Conservation (phyloP, 2,797 vertebrate genomes). For the Allobates femoralis region DNA sequence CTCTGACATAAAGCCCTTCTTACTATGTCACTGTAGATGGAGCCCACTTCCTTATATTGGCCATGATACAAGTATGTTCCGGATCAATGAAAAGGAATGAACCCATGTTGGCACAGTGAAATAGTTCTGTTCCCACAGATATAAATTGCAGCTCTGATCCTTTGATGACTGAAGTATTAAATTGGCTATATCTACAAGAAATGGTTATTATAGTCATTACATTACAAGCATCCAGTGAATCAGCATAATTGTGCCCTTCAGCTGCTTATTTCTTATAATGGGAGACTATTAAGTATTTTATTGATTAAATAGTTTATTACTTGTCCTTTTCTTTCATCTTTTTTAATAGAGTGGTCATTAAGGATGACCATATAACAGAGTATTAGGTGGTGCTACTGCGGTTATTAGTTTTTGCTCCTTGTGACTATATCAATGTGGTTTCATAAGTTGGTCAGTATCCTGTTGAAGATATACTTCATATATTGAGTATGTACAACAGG, state of each 20-base stretch:
- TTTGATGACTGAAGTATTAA: background rate
- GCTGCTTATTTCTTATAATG: background rate
- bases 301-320: background rate
- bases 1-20: background rate
- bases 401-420: background rate
- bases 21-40: background rate
- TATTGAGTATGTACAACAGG: background rate
- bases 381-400: background rate
- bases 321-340: background rate
- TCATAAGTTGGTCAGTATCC: background rate
- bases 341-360: background rate
- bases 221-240: background rate
- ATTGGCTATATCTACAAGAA: background rate
- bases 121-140: background rate
- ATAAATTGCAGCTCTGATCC: background rate
- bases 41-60: background rate
- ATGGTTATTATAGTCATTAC: background rate
- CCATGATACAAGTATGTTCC: background rate
- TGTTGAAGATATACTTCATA: background rate
- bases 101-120: background rate
- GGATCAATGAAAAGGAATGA: background rate
- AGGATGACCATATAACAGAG: background rate
- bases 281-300: conserved; percentile 3
- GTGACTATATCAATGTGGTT: background rate
- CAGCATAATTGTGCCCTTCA: background rate